Conservation (phyloP, 1,140 invertebrate species). For the Papilio machaon region DNA sequence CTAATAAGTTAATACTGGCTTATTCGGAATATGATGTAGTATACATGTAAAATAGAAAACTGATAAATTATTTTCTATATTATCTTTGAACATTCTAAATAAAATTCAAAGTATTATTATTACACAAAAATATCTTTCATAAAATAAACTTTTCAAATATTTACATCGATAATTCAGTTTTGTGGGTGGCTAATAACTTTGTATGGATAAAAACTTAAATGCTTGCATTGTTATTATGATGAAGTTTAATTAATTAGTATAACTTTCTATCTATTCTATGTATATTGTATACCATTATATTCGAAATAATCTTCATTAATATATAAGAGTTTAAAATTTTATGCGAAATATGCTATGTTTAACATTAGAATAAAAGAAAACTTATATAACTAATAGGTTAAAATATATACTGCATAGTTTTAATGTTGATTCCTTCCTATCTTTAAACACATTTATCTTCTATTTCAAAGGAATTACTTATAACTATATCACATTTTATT, state of each 20-base stretch:
- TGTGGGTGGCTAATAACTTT: constrained; percentile 19
- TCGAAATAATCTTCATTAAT: constrained; percentile 34
- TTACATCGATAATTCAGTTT: constrained; percentile 4
- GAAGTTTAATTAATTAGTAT: constrained; percentile 29
- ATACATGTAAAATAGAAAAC: background rate
- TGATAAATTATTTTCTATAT: constrained; percentile 19
- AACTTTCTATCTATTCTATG: constrained; percentile 36
- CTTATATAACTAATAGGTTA: constrained; percentile 28
- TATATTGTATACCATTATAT: constrained; percentile 35
- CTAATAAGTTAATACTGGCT: constrained; percentile 15
- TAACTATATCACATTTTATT: background rate
- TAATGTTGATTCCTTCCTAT: constrained; percentile 37
- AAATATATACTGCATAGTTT: constrained; percentile 30
- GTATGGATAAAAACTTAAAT: constrained; percentile 26
- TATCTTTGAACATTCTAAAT: constrained; percentile 15
- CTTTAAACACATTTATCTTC: constrained; percentile 21
- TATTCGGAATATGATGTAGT: constrained; percentile 11
- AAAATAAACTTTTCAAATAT: background rate
- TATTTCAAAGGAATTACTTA: constrained; percentile 26
- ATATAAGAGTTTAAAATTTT: constrained; percentile 33
- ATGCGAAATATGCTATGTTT: constrained; percentile 38
- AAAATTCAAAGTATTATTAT: constrained; percentile 1
- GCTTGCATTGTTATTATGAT: constrained; percentile 37
- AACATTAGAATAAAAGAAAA: constrained; percentile 28
- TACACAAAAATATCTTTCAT: constrained; percentile 2